A percentile compares a stretch with the other conserved stretches of the same genome.
phyloP scores from a whole-genome alignment of 92 coral and sea anemone species.

The Palythoa grandiflora region DNA sequence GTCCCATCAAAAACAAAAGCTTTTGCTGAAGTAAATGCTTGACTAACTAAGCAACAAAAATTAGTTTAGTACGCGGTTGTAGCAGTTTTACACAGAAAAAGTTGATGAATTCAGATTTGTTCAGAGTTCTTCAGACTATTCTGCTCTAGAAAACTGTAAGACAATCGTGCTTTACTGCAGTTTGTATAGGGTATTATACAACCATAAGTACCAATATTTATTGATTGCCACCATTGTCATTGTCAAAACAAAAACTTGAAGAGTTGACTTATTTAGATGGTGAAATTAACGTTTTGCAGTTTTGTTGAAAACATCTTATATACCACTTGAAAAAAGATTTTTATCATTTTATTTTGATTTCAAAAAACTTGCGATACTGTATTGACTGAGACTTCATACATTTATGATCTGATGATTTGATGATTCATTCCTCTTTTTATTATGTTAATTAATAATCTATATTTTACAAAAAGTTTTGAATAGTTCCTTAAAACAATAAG shows the following conservation, averaged over 20 bases:
- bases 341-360: not conserved
- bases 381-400: not conserved
- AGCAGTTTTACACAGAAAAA: not conserved
- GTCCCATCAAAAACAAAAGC: not conserved
- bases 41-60: not conserved
- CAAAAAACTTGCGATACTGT: not conserved
- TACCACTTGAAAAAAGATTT: no score
- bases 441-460: not conserved
- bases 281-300: no score
- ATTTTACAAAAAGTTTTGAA: not conserved
- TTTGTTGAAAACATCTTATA: no score
- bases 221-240: no score
- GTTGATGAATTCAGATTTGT: not conserved
- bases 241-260: no score
- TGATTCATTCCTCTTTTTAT: not conserved
- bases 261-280: no score
- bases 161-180: no score
- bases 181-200: no score
- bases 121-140: not conserved
- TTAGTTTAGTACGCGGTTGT: not conserved
- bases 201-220: no score
- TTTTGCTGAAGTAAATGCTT: not conserved
- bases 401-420: no score
- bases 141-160: no score
- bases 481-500: not conserved